phyloP scores from a whole-genome alignment of 1,140 invertebrate species.

The Leptinotarsa texana region DNA sequence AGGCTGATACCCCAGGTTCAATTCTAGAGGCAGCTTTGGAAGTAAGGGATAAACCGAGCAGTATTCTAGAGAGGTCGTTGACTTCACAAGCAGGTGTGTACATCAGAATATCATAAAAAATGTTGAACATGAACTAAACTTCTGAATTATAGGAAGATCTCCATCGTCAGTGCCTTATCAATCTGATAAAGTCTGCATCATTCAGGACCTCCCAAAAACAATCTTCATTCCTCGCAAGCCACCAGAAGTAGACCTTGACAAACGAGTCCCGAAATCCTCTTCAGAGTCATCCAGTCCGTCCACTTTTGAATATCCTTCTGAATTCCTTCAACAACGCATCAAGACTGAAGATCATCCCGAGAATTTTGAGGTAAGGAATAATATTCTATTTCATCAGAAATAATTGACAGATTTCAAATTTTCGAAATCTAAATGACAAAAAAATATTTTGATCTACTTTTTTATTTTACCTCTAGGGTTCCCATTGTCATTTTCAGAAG shows the following conservation, averaged over 20 bases:
- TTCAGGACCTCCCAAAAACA: conserved; percentile 38
- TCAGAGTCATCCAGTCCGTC: conserved; percentile 45
- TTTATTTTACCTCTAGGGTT: too few relatives aligned
- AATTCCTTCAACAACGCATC: conserved; percentile 45
- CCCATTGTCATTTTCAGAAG: too few relatives aligned
- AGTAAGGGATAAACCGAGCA: conserved; percentile 41
- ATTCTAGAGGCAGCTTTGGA: conserved; percentile 52
- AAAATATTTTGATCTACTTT: too few relatives aligned
- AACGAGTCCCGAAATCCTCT: conserved; percentile 38
- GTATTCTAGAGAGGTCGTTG: conserved; percentile 53
- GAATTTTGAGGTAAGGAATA: neutral
- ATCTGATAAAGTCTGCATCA: conserved; percentile 26
- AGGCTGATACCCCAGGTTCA: conserved; percentile 43
- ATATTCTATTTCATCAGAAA: neutral
- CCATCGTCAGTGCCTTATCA: conserved; percentile 33
- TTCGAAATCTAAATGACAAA: too few relatives aligned
- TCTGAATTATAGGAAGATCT: conserved; percentile 34
- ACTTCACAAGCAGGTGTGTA: conserved; percentile 41
- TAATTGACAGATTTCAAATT: too few relatives aligned
- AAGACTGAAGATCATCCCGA: conserved; percentile 42
- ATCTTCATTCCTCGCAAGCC: conserved; percentile 47
- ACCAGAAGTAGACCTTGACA: conserved; percentile 45
- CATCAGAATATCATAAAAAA: too few relatives aligned
- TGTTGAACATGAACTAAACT: too few relatives aligned
- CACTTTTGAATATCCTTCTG: conserved; percentile 42